A percentile compares a stretch with the other conserved stretches of the same genome.
Conservation (phyloP, 1,140 invertebrate genomes). For the Ooceraea biroi region DNA sequence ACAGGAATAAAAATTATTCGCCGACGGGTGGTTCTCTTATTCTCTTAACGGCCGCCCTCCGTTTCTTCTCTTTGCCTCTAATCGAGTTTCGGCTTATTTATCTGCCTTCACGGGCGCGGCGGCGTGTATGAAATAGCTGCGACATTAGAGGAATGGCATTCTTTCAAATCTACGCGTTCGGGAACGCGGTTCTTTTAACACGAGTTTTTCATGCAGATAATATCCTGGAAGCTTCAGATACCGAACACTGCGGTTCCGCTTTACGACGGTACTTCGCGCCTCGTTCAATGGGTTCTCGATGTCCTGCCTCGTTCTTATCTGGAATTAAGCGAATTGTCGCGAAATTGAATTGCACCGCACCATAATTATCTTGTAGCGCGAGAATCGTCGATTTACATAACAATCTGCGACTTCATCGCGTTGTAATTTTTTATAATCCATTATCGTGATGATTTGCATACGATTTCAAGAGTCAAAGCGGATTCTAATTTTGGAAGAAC, state of each 20-base stretch:
- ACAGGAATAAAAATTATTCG: not conserved
- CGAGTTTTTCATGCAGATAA: constrained; percentile 38
- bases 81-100: constrained; percentile 40
- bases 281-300: not conserved
- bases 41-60: not conserved
- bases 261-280: not conserved
- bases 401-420: not conserved
- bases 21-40: not conserved
- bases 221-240: not conserved
- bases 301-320: not conserved
- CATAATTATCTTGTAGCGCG: not conserved
- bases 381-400: not conserved
- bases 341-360: constrained; percentile 9
- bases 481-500: not conserved
- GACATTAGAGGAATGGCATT: constrained; percentile 33
- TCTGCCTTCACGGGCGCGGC: constrained; percentile 4
- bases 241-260: not conserved
- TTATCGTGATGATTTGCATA: not conserved
- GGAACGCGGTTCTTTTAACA: not conserved
- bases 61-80: constrained; percentile 20
- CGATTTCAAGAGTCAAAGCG: not conserved
- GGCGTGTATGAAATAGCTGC: constrained; percentile 52
- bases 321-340: not conserved
- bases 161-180: not conserved
- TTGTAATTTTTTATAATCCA: constrained; percentile 4